Evolutionary conservation across 1,140 invertebrate species (phyloP).

Genomic region (Zaprionus taronus): DNA sequence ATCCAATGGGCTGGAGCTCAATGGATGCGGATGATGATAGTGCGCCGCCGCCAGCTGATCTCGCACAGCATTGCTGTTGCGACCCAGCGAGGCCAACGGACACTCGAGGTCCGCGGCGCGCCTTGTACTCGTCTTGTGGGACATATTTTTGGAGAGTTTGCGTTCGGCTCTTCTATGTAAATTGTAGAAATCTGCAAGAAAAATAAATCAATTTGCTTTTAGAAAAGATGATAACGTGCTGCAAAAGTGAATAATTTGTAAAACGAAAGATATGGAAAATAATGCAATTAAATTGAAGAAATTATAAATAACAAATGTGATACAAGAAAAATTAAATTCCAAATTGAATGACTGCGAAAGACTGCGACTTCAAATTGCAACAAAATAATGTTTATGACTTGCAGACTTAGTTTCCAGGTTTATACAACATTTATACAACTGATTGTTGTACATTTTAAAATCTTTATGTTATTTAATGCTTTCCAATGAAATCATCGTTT

Average conservation of each 20-base stretch:
- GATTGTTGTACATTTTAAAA: no score
- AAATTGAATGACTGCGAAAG: no score
- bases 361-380: no score
- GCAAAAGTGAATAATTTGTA: not conserved
- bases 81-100: constrained; percentile 87
- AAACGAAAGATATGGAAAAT: not conserved
- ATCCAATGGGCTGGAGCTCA: constrained; percentile 84
- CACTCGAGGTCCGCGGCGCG: constrained; percentile 84
- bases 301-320: no score
- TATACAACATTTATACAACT: no score
- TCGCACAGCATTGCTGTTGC: constrained; percentile 84
- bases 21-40: constrained; percentile 83
- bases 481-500: no score
- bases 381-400: no score
- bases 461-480: no score
- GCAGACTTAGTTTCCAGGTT: no score
- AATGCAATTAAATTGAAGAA: no score
- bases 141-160: constrained; percentile 53
- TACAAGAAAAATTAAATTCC: no score
- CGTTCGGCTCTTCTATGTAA: not conserved
- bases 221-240: not conserved
- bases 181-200: constrained; percentile 37
- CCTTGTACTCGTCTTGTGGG: constrained; percentile 74
- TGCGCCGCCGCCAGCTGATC: constrained; percentile 70
- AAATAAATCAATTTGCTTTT: not conserved